Percentiles rank a stretch among this genome's conserved stretches.
These are phyloP conservation scores for Botia almorhae DNA, from an alignment of 2,797 vertebrate species.

Conservation along the genomic window DNA sequence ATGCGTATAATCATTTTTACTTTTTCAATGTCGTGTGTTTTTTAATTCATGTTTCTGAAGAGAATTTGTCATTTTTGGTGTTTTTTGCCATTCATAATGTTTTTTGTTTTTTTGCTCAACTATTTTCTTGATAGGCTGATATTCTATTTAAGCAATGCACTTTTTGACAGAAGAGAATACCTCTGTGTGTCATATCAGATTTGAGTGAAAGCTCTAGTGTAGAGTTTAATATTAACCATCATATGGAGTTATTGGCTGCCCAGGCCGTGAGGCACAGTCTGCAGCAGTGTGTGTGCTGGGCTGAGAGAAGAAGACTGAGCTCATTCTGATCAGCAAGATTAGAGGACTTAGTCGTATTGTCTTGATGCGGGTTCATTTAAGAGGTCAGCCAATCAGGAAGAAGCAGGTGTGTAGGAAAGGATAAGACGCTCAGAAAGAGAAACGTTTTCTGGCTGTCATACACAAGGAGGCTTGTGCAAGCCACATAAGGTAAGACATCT, in stretches of 20 bases:
- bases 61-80: no score
- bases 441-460: slow-evolving; percentile 37
- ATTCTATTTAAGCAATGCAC: no score
- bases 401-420: slow-evolving; percentile 21
- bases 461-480: slow-evolving; percentile 34
- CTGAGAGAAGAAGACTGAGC: slow-evolving; percentile 37
- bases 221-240: no score
- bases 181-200: no score
- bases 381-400: slow-evolving; percentile 68
- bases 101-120: no score
- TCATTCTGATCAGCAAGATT: slow-evolving; percentile 74
- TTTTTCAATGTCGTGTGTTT: background rate
- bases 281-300: background rate
- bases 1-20: no score
- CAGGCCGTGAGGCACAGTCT: no score
- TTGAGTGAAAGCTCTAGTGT: no score
- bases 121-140: no score
- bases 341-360: slow-evolving; percentile 73
- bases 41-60: background rate
- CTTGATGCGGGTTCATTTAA: slow-evolving; percentile 74
- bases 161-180: no score
- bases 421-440: slow-evolving; percentile 26
- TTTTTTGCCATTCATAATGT: no score
- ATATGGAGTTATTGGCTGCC: no score
- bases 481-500: slow-evolving; percentile 35